Evolutionary conservation across 2,113 vertebrate species (phyloP).

Genomic region (Onychostoma macrolepis): DNA sequence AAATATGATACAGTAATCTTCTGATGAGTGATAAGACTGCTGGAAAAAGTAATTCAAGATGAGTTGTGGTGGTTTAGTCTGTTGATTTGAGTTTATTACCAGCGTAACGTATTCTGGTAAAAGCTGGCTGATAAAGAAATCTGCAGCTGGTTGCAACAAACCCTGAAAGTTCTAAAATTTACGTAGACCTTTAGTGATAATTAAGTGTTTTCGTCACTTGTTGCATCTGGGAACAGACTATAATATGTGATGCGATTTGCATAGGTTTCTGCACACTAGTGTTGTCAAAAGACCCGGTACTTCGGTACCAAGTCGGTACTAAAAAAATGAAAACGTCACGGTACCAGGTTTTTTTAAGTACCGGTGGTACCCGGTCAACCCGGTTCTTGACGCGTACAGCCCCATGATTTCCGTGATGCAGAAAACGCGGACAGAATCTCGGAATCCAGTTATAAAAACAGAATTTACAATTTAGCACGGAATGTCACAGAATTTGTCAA

Average conservation of each 20-base stretch:
- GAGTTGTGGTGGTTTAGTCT: background rate
- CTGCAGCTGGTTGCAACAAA: background rate
- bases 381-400: too few species aligned
- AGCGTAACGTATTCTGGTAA: background rate
- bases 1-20: background rate
- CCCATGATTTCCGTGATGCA: too few species aligned
- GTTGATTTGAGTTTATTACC: background rate
- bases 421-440: too few species aligned
- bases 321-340: too few species aligned
- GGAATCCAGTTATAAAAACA: too few species aligned
- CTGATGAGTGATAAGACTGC: background rate
- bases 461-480: too few species aligned
- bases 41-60: background rate
- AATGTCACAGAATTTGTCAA: too few species aligned
- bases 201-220: background rate
- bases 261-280: background rate
- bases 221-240: too few species aligned
- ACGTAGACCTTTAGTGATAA: background rate
- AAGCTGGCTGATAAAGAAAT: background rate
- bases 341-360: too few species aligned
- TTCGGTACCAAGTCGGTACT: too few species aligned
- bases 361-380: too few species aligned
- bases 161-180: background rate
- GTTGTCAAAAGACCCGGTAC: too few species aligned
- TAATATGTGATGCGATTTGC: background rate